Percentiles rank a stretch among this genome's conserved stretches.
These are phyloP conservation scores for Mastigias papua DNA, from an alignment of 30 jellyfish, hydroid and myxozoan genomes.

Conservation along the genomic window DNA sequence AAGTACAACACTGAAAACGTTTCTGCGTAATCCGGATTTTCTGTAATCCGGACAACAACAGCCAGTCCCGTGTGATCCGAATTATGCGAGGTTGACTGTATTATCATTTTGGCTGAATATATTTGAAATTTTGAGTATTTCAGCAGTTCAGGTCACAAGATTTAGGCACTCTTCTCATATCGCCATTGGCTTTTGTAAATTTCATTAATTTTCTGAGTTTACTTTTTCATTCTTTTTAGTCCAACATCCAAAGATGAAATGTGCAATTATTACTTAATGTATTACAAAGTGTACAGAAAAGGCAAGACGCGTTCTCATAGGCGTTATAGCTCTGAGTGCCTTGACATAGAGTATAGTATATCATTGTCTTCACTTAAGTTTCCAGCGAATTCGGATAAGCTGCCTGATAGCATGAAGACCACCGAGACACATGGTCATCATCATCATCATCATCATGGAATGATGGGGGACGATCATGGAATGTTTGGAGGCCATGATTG, in stretches of 20 bases:
- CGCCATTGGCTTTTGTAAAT: no score
- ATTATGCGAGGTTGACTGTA: no score
- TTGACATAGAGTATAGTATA: conserved; percentile 19
- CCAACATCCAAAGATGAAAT: conserved; percentile 81
- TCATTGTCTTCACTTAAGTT: conserved; percentile 22
- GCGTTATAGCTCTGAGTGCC: conserved; percentile 38
- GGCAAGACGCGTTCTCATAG: not conserved
- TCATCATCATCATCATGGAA: conserved; percentile 54
- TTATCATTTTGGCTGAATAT: no score
- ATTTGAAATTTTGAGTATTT: no score
- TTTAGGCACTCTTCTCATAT: no score
- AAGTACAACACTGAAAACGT: no score
- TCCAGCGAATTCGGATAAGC: conserved; percentile 68
- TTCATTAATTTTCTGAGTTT: no score
- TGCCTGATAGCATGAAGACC: conserved; percentile 52
- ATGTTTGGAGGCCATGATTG: not conserved
- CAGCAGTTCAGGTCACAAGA: no score
- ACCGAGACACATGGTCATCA: conserved; percentile 32
- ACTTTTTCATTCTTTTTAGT: conserved; percentile 40
- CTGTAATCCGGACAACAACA: no score
- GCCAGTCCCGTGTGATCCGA: no score
- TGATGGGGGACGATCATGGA: conserved; percentile 16
- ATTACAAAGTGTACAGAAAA: conserved; percentile 47
- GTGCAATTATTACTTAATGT: conserved; percentile 92
- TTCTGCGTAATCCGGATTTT: no score